Conservation (phyloP, 2,113 vertebrate species). For the Istiophorus platypterus region DNA sequence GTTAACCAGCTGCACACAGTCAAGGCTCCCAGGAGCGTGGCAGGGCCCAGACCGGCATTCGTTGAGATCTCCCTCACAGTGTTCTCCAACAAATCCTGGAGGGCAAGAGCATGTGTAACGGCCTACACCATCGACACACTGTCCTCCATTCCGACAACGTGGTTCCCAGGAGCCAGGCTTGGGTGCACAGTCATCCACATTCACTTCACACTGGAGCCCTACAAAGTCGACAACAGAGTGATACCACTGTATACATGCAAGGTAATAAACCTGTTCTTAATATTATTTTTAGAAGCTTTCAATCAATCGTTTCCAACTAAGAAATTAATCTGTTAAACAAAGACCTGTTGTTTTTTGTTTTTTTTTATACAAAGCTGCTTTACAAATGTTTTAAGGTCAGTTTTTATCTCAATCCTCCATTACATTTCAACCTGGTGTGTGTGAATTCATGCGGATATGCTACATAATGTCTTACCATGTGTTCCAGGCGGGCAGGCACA, state of each 20-base stretch:
- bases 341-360: neutral
- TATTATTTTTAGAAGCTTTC: neutral
- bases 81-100: constrained; percentile 91
- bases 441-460: neutral
- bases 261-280: neutral
- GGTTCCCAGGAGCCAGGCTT: constrained; percentile 76
- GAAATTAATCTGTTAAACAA: neutral
- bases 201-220: constrained; percentile 91
- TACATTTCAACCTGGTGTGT: neutral
- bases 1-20: constrained; percentile 91
- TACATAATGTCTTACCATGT: constrained; percentile 82
- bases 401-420: neutral
- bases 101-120: constrained; percentile 90
- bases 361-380: neutral
- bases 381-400: neutral
- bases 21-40: constrained; percentile 87
- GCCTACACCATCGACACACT: constrained; percentile 90
- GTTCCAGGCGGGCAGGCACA: constrained; percentile 94
- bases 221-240: neutral
- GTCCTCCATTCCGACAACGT: constrained; percentile 91
- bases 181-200: constrained; percentile 89
- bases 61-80: constrained; percentile 94
- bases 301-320: neutral
- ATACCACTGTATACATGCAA: neutral
- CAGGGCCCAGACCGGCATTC: constrained; percentile 94